phyloP scores from a whole-genome alignment of 2,113 vertebrate species.

The Trematocara stigmaticum region DNA sequence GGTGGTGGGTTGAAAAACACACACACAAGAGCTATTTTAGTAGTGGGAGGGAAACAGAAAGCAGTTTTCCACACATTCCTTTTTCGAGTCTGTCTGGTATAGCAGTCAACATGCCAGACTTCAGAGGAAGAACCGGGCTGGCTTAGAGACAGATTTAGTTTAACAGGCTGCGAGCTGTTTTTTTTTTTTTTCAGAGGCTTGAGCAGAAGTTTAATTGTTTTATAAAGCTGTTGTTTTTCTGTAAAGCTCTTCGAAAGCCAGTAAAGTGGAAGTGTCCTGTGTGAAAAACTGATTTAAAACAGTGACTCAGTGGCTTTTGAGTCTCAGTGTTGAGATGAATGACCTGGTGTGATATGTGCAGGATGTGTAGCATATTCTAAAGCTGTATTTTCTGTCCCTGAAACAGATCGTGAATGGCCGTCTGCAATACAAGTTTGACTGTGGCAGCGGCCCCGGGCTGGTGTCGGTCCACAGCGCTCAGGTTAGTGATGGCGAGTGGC shows the following conservation, averaged over 20 bases:
- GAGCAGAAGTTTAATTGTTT: background rate
- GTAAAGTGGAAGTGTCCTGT: background rate
- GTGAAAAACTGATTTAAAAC: background rate
- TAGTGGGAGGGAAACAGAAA: conserved; percentile 53
- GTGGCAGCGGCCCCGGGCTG: conserved; percentile 91
- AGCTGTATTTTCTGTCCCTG: background rate
- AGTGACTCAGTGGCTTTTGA: background rate
- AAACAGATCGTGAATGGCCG: conserved; percentile 88
- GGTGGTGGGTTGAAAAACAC: conserved; percentile 26
- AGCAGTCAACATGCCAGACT: conserved; percentile 25
- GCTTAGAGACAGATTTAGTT: background rate
- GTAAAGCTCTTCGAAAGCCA: background rate
- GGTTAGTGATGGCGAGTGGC: conserved; percentile 93
- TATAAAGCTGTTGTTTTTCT: background rate
- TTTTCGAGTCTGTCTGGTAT: conserved; percentile 25
- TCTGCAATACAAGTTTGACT: conserved; percentile 96
- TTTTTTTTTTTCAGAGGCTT: background rate
- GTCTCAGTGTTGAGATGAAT: background rate
- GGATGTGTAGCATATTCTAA: background rate
- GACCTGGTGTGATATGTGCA: background rate
- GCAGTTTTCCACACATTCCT: conserved; percentile 68
- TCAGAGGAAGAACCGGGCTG: background rate
- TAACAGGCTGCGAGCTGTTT: background rate
- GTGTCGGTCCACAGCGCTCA: conserved; percentile 93
- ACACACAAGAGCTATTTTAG: conserved; percentile 57